Evolutionary conservation across 2,888 invertebrate species (phyloP).

Genomic region (Desoria tigrina): DNA sequence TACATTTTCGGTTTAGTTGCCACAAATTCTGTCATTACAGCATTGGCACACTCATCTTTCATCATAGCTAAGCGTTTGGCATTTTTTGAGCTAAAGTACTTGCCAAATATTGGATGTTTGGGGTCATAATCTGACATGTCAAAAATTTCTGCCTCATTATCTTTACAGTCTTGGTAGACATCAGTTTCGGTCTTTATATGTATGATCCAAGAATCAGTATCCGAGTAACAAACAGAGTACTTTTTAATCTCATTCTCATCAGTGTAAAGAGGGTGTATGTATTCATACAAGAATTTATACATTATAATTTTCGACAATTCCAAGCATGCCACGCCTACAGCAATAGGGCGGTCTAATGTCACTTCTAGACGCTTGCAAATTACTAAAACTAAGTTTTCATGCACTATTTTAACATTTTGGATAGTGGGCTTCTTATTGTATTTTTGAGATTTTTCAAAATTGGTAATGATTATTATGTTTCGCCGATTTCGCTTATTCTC

Average conservation of each 20-base stretch:
- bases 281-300: conserved; percentile 26
- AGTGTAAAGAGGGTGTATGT: conserved; percentile 18
- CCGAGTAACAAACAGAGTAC: conserved; percentile 5
- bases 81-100: conserved; percentile 20
- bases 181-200: conserved; percentile 15
- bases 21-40: conserved; percentile 3
- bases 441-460: not conserved
- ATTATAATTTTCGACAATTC: conserved; percentile 21
- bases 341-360: conserved; percentile 21
- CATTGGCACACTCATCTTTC: conserved; percentile 25
- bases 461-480: conserved; percentile 25
- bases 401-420: conserved; percentile 5
- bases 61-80: conserved; percentile 16
- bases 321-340: conserved; percentile 23
- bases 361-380: conserved; percentile 9
- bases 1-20: conserved; percentile 23
- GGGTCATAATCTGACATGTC: conserved; percentile 23
- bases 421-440: conserved; percentile 31
- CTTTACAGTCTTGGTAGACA: conserved; percentile 21
- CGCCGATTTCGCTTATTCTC: conserved; percentile 23
- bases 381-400: not conserved
- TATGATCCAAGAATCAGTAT: conserved; percentile 26
- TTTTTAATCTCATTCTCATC: not conserved
- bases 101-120: conserved; percentile 11
- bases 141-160: conserved; percentile 3